A percentile compares a stretch with the other conserved stretches of the same genome.
phyloP scores from a whole-genome alignment of 2,888 invertebrate genomes.

The Agrochola lota region DNA sequence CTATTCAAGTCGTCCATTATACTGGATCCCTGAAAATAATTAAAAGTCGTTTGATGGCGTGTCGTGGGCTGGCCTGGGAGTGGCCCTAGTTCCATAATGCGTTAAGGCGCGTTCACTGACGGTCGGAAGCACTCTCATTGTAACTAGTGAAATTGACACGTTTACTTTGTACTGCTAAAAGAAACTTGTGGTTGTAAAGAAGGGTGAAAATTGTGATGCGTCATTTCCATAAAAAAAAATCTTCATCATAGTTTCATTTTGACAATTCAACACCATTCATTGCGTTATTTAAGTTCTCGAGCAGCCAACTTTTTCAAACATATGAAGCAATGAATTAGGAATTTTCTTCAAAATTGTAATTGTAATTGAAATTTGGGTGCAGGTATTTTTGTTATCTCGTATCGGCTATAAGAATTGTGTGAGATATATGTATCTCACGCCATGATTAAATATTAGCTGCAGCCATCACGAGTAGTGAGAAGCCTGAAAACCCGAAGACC shows the following conservation, averaged over 20 bases:
- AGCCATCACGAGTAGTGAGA: too few species aligned
- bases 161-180: neutral
- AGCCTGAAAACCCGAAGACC: too few species aligned
- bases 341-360: neutral
- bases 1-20: constrained; percentile 1
- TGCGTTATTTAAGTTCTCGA: too few species aligned
- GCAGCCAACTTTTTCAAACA: too few species aligned
- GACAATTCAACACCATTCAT: neutral
- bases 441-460: too few species aligned
- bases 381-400: too few species aligned
- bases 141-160: constrained; percentile 35
- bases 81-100: constrained; percentile 71
- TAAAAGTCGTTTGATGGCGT: constrained; percentile 67
- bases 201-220: neutral
- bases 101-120: constrained; percentile 70
- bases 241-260: too few species aligned
- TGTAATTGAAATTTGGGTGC: neutral
- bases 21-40: constrained; percentile 74
- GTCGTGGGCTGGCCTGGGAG: constrained; percentile 72
- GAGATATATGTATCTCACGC: too few species aligned
- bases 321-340: neutral
- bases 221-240: constrained; percentile 9
- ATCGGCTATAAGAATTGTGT: too few species aligned
- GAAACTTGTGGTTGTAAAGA: constrained; percentile 1
- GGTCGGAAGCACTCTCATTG: constrained; percentile 72